Conservation (phyloP, 2,888 invertebrate genomes). For the Pseudoips prasinana region DNA sequence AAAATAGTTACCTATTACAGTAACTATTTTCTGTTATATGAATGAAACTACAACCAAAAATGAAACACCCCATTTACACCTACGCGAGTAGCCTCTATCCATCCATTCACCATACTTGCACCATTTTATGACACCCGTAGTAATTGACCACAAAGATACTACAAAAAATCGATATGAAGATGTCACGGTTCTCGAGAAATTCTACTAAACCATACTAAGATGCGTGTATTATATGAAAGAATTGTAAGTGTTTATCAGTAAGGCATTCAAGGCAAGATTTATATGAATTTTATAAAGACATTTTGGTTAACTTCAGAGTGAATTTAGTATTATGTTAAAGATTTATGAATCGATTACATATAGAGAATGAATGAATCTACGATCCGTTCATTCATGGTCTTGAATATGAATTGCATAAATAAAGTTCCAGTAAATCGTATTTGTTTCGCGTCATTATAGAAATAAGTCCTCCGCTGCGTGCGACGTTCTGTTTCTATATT, state of each 20-base stretch:
- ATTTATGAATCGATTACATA: constrained; percentile 32
- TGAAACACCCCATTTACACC: constrained; percentile 37
- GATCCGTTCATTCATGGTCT: constrained; percentile 16
- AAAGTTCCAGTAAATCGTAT: no score
- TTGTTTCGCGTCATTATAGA: no score
- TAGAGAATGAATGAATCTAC: constrained; percentile 17
- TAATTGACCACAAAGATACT: constrained; percentile 57
- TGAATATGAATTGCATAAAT: no score
- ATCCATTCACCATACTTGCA: constrained; percentile 47
- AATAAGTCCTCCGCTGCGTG: no score
- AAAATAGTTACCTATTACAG: no score
- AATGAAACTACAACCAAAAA: no score
- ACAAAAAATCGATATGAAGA: constrained; percentile 51
- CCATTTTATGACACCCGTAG: constrained; percentile 66
- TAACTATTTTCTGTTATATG: no score
- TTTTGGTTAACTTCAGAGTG: constrained; percentile 38
- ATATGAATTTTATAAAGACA: constrained; percentile 67
- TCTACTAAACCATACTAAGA: constrained; percentile 43
- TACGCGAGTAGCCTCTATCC: constrained; percentile 10
- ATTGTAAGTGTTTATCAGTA: background rate
- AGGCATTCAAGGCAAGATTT: constrained; percentile 48
- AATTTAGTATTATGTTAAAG: constrained; percentile 26
- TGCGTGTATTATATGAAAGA: constrained; percentile 25
- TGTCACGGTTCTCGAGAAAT: constrained; percentile 56
- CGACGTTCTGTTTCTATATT: no score